phyloP scores from a whole-genome alignment of 2,888 invertebrate genomes.

The Oxystoma pomonae region DNA sequence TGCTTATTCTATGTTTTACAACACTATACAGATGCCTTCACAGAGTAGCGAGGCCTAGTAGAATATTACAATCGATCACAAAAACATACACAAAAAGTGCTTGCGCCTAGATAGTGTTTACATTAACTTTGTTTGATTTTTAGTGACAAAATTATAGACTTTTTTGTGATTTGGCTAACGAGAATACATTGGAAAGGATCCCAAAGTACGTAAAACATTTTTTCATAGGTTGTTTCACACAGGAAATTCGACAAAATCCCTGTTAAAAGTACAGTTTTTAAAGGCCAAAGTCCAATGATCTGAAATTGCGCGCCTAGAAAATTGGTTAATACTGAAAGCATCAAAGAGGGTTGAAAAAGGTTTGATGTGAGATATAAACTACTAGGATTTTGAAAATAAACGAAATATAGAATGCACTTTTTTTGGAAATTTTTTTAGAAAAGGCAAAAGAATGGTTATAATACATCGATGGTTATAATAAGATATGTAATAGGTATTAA shows the following conservation, averaged over 20 bases:
- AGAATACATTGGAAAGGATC: neutral
- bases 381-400: no score
- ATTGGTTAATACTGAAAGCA: no score
- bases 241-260: neutral
- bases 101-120: neutral
- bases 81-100: neutral
- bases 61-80: neutral
- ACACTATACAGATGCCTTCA: neutral
- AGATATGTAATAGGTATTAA: no score
- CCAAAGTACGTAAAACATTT: neutral
- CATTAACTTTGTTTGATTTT: neutral
- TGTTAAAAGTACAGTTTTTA: neutral
- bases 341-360: no score
- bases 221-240: neutral
- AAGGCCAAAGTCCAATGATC: neutral
- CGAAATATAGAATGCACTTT: no score
- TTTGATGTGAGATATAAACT: no score
- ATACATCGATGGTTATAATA: no score
- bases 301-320: neutral
- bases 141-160: neutral
- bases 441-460: no score
- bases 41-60: neutral
- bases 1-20: no score
- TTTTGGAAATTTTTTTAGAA: no score
- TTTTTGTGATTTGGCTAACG: neutral